Evolutionary conservation across 2,888 invertebrate species (phyloP).

Genomic region (Hyalella azteca): DNA sequence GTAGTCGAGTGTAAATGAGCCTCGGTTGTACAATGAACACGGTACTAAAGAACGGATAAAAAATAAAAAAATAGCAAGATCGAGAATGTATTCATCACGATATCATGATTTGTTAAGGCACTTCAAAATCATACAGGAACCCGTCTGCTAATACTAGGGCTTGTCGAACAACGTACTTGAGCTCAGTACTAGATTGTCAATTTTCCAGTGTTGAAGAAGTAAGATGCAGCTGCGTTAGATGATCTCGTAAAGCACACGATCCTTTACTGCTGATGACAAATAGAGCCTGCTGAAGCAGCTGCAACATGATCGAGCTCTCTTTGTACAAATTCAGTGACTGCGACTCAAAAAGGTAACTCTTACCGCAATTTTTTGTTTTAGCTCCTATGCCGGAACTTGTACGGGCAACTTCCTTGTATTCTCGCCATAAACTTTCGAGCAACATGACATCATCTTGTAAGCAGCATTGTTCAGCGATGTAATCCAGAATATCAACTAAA

Average conservation of each 20-base stretch:
- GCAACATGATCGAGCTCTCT: background rate
- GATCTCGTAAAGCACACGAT: background rate
- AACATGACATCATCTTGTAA: background rate
- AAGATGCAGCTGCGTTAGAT: too few relatives aligned
- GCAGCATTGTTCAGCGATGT: background rate
- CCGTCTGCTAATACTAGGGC: too few relatives aligned
- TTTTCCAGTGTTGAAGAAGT: too few relatives aligned
- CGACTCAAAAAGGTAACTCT: background rate
- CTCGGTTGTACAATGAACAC: too few relatives aligned
- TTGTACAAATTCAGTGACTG: constrained; percentile 2
- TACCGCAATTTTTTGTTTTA: background rate
- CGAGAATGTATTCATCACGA: too few relatives aligned
- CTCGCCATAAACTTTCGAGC: background rate
- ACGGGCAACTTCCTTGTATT: background rate
- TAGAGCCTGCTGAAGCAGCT: background rate
- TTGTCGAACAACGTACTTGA: too few relatives aligned
- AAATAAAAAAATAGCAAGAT: too few relatives aligned
- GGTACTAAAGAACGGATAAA: too few relatives aligned
- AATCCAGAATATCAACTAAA: background rate
- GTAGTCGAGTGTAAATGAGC: too few relatives aligned
- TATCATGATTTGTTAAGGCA: too few relatives aligned
- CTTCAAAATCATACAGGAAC: too few relatives aligned
- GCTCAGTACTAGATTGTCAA: too few relatives aligned
- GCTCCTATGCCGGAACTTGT: background rate
- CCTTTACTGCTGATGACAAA: background rate